Base-by-base conservation (phyloP, 2,113 vertebrate species). In the Xyrauchen texanus region DNA sequence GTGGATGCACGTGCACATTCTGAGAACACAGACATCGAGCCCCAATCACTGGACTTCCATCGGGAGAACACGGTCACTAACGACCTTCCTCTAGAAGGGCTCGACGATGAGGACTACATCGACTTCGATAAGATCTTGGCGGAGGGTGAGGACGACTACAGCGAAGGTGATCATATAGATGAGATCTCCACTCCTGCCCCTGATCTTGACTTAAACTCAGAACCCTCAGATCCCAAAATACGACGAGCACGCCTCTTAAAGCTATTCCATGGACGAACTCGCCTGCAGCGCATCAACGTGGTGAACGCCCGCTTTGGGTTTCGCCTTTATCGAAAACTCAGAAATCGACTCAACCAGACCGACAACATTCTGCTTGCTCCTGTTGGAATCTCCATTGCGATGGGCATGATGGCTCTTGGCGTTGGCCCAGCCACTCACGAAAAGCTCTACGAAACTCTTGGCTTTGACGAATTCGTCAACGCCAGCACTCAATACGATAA, bases 341-440 rank as follows among this genome's bases (percentile, higher is more conserved):
- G 93, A 6, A 95, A 96, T 13, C 85, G 89, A 2, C 87, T 90
- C n/a, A 92, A 92, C 65, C 72, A 94, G 80, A 93, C 86, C 0
- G 94, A 98, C 49, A 99, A 99, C 44, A 93, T 99, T 71, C 91
- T 99, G 83, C 89, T 99, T 15, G 96, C 98, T 6, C 98, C 98
- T 0, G 95, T 95, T 11, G 97, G 97, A 13, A 96, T 99, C 85
- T 99, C 98, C 47, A 95, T 95, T 0, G 96, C 96, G 10, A 95
- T 99, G 97, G 96, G 93, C 21, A 98, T 98, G 96, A 90, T 99
- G 83, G 95, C 96, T 60, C 85, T 99, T 49, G 98, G 95, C 3
- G 89, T 95, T 1, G 93, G 89, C 45, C 89, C 91, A 0, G 82
- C 86, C 15, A 95, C 95, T 3, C 94, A 94, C 0, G 83, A 91